Percentiles rank a stretch among this genome's conserved stretches.
These are phyloP conservation scores for Charina bottae DNA, from an alignment of 2,113 vertebrate species.

Conservation along the genomic window DNA sequence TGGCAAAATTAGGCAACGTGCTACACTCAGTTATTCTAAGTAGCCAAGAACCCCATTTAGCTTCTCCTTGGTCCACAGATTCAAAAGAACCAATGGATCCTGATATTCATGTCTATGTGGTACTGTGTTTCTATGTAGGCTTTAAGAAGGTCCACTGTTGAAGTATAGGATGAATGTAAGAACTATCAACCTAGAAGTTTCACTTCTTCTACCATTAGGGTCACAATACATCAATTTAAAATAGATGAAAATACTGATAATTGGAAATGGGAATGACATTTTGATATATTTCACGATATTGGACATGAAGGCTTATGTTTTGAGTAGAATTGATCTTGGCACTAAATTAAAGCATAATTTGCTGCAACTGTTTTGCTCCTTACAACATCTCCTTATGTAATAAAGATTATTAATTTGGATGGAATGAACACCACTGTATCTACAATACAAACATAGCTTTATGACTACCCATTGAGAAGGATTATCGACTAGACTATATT, in stretches of 20 bases:
- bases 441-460: neutral
- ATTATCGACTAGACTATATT: neutral
- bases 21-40: too few relatives aligned
- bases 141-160: neutral
- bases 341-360: constrained; percentile 9
- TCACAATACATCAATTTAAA: constrained; percentile 2
- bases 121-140: neutral
- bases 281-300: neutral
- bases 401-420: neutral
- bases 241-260: neutral
- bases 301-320: neutral
- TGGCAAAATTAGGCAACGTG: too few relatives aligned
- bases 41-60: too few relatives aligned
- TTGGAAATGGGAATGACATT: neutral
- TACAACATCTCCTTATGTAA: neutral
- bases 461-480: neutral
- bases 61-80: too few relatives aligned
- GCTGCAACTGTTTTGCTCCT: neutral
- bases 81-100: neutral
- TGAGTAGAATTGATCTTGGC: neutral
- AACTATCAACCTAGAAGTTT: neutral
- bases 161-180: neutral
- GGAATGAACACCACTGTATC: neutral
- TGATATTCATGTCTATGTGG: neutral
- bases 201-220: neutral